A percentile compares a stretch with the other conserved stretches of the same genome.
Conservation (phyloP, 2,113 vertebrate species). For the Rafetus swinhoei region DNA sequence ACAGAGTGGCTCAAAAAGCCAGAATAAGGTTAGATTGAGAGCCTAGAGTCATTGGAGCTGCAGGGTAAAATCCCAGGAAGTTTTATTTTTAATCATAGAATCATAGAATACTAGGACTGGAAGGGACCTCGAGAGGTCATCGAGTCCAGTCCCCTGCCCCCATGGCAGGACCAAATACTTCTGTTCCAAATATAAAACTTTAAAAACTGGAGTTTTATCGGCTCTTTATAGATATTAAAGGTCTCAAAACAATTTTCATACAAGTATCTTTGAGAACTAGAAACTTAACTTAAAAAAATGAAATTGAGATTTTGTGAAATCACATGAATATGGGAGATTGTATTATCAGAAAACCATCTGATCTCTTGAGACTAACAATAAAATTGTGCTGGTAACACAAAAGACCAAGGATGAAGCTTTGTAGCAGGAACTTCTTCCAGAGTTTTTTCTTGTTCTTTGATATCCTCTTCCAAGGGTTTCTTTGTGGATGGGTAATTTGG, state of each 20-base stretch:
- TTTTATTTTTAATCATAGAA: background rate
- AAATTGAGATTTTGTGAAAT: background rate
- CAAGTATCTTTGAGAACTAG: background rate
- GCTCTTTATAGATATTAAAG: background rate
- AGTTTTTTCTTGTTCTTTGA: background rate
- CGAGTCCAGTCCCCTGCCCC: too few species aligned
- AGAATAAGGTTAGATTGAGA: background rate
- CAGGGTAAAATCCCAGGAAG: background rate
- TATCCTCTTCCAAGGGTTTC: background rate
- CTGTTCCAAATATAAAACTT: background rate
- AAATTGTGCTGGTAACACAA: background rate
- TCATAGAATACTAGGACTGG: too few species aligned
- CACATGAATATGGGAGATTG: background rate
- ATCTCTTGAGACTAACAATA: background rate
- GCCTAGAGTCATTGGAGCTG: background rate
- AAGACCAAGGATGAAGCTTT: background rate
- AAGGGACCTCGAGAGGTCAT: too few species aligned
- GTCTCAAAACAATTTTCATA: background rate
- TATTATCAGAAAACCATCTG: background rate
- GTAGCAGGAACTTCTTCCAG: background rate
- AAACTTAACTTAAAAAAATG: background rate
- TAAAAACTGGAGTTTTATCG: background rate
- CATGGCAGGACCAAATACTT: too few species aligned
- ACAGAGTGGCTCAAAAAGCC: background rate
- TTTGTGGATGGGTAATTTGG: background rate